Base-by-base conservation (phyloP, 1,140 invertebrate genomes). In the Zophobas morio region DNA sequence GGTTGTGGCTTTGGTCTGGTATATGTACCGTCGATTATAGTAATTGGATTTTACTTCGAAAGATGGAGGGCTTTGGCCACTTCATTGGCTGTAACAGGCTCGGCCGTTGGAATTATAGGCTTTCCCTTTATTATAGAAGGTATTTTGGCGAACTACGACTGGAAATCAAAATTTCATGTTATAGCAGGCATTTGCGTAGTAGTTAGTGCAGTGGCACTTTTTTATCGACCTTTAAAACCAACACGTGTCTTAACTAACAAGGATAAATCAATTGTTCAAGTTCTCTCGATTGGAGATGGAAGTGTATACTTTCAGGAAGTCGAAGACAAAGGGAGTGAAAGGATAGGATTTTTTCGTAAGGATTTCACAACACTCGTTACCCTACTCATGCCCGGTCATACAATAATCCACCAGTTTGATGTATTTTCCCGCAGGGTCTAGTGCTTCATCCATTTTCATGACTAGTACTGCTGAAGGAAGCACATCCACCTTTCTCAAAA, bases 1-100 rank as follows among this genome's bases (percentile, higher is more conserved):
- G 96, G 96, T 63, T 90, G 96, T 71, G 96, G 96, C 1, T 93
- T 95, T 81, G 95, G 96, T 8, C 88, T 97, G 87, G 93, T 97
- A 77, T 98, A 97, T 87, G 93, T 97, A 40, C 95, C 96, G 1
- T 93, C 93, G 3, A 89, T 93, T 34, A 90, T 96, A 32, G 90
- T 93, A 5, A 92, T 95, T 1, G 93, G 93, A 8, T 94, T 94
- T 86, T 96, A 96, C 87, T 96, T 96, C 87, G 93, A 95, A 82
- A 91, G 90, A 83, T 90, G 92, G 85, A 86, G 95, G 54, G 93
- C 94, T 6, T 84, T 96, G 66, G 94, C 95, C 2, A 93, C 94
- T 35, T 92, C 94, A 39, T 91, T 96, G 70, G 90, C 93, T 2
- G 91, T 94, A 1, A 94, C 92, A 82, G 95, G 95, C 5, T 95